A percentile compares a stretch with the other conserved stretches of the same genome.
Conservation (phyloP, 2,797 vertebrate genomes). For the Rachycentron canadum region DNA sequence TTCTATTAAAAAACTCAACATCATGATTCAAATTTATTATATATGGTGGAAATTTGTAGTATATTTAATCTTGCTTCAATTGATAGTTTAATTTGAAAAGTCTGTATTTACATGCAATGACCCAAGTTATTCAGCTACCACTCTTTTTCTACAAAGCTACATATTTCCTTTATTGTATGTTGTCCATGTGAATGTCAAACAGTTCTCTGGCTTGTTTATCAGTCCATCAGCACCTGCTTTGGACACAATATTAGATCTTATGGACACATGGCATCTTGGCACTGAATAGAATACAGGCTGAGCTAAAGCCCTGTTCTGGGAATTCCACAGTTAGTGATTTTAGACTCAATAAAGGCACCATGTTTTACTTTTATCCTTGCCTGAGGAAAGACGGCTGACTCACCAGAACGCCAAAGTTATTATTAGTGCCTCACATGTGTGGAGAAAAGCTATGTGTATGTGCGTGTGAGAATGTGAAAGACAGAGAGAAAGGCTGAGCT, state of each 20-base stretch:
- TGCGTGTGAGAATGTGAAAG: slow-evolving; percentile 26
- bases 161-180: background rate
- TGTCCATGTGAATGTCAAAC: slow-evolving; percentile 35
- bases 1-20: too few relatives aligned
- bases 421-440: slow-evolving; percentile 73
- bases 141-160: background rate
- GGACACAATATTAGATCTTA: slow-evolving; percentile 62
- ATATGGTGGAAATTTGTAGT: too few relatives aligned
- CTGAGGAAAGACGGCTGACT: slow-evolving; percentile 79
- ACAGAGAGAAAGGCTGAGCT: slow-evolving; percentile 41
- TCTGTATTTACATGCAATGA: background rate
- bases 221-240: slow-evolving; percentile 59
- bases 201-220: slow-evolving; percentile 59
- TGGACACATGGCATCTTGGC: slow-evolving; percentile 67
- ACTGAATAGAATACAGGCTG: slow-evolving; percentile 51
- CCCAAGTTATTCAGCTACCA: background rate
- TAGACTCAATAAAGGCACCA: slow-evolving; percentile 78
- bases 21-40: background rate
- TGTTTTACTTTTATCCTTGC: slow-evolving; percentile 81
- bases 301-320: slow-evolving; percentile 72
- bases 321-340: slow-evolving; percentile 81
- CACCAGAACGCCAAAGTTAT: slow-evolving; percentile 76
- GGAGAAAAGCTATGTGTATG: slow-evolving; percentile 49
- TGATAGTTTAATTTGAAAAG: background rate
- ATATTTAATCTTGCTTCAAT: too few relatives aligned